A percentile compares a stretch with the other conserved stretches of the same genome.
Evolutionary conservation across 2,797 vertebrate genomes (phyloP).

Genomic region (Tauraco hartlaubi): DNA sequence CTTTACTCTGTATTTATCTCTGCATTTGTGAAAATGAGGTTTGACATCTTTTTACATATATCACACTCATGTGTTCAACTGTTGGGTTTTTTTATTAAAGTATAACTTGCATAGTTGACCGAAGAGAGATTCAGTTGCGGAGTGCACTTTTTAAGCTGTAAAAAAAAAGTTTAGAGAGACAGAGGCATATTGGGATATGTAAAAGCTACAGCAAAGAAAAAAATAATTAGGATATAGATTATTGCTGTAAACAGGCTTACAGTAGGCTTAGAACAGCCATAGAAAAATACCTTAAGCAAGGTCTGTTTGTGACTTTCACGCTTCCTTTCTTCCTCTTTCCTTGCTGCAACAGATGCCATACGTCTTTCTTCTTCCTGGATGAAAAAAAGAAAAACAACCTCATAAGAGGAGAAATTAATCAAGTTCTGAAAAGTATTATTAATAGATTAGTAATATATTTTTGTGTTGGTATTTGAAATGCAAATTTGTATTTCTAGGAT

Average conservation of each 20-base stretch:
- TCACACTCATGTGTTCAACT: not conserved
- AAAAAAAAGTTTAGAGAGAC: not conserved
- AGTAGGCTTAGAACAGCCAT: not conserved
- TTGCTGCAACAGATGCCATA: slow-evolving; percentile 91
- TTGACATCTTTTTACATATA: not conserved
- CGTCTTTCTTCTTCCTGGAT: slow-evolving; percentile 98
- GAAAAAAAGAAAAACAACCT: not conserved
- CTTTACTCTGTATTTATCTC: not conserved
- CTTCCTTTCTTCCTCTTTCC: slow-evolving; percentile 97
- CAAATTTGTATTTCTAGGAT: not conserved
- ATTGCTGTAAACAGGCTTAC: not conserved
- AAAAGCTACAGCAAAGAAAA: not conserved
- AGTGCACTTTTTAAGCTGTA: not conserved
- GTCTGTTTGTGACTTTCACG: slow-evolving; percentile 94
- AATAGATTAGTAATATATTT: not conserved
- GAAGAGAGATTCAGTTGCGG: not conserved
- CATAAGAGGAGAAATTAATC: not conserved
- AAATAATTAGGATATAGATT: not conserved
- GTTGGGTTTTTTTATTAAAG: not conserved
- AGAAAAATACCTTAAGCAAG: slow-evolving; percentile 90
- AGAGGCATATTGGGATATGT: not conserved
- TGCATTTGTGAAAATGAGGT: not conserved
- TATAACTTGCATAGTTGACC: not conserved
- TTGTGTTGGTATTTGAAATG: not conserved
- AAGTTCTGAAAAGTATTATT: not conserved